Conservation (phyloP, 2,113 vertebrate species). For the Solenodon paradoxus region DNA sequence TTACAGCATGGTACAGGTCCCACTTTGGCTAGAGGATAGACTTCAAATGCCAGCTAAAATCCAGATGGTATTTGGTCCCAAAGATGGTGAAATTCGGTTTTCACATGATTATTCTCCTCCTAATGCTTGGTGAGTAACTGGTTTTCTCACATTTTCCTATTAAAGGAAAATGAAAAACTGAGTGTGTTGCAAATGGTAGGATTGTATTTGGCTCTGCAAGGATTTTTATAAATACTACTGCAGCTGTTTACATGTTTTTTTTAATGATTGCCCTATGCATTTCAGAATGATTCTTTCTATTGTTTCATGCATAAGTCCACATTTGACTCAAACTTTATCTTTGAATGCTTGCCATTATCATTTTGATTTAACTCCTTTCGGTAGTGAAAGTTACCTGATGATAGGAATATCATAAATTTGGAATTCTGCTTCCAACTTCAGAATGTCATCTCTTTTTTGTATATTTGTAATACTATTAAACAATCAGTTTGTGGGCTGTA, state of each 20-base stretch:
- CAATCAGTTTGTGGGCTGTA: slow-evolving; percentile 41
- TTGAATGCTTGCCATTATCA: slow-evolving; percentile 58
- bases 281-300: slow-evolving; percentile 39
- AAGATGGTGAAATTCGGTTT: slow-evolving; percentile 37
- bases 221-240: slow-evolving; percentile 70
- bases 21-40: slow-evolving; percentile 60
- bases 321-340: slow-evolving; percentile 51
- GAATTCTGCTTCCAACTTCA: slow-evolving; percentile 36
- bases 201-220: slow-evolving; percentile 72
- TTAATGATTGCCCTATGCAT: slow-evolving; percentile 41
- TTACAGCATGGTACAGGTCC: slow-evolving; percentile 29
- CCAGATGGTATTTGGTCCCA: slow-evolving; percentile 49
- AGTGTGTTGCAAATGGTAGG: slow-evolving; percentile 68
- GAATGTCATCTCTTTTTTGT: slow-evolving; percentile 25
- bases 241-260: slow-evolving; percentile 79
- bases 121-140: slow-evolving; percentile 60
- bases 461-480: slow-evolving; percentile 11
- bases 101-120: slow-evolving; percentile 49
- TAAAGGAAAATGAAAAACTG: slow-evolving; percentile 72
- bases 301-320: slow-evolving; percentile 53
- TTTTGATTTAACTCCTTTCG: slow-evolving; percentile 62
- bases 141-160: slow-evolving; percentile 66
- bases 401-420: background rate
- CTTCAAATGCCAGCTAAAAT: slow-evolving; percentile 59
- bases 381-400: slow-evolving; percentile 49